A percentile compares a stretch with the other conserved stretches of the same genome.
Evolutionary conservation across 2,113 vertebrate species (phyloP).

Genomic region (Zootoca vivipara): DNA sequence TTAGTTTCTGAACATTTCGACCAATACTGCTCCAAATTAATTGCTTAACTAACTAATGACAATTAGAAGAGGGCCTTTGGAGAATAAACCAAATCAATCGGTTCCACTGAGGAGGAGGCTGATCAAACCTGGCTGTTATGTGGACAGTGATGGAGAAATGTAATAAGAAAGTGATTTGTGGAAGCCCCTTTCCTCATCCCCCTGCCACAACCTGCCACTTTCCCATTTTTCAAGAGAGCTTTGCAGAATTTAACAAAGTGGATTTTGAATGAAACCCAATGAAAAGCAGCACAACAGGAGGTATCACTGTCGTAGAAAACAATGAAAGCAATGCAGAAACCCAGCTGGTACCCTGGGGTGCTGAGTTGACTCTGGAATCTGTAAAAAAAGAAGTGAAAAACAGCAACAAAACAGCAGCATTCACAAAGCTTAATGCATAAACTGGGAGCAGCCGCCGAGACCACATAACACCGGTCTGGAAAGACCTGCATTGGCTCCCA

Average conservation of each 20-base stretch:
- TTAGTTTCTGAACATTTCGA: conserved; percentile 23
- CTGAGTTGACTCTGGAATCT: too few relatives aligned
- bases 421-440: not conserved
- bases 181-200: not conserved
- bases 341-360: not conserved
- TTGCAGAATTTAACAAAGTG: not conserved
- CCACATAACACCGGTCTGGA: too few relatives aligned
- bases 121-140: not conserved
- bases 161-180: conserved; percentile 23
- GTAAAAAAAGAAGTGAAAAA: not conserved
- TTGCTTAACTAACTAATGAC: conserved; percentile 33
- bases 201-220: not conserved
- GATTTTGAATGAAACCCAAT: not conserved
- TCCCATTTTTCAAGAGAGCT: not conserved
- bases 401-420: too few relatives aligned
- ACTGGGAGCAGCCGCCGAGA: too few relatives aligned
- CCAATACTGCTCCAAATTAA: conserved; percentile 4
- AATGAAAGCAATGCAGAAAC: not conserved
- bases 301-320: not conserved
- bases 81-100: not conserved
- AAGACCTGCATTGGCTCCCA: too few relatives aligned
- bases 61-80: conserved; percentile 12
- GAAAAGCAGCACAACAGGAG: not conserved
- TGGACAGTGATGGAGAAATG: not conserved
- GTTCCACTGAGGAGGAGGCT: not conserved